Evolutionary conservation across 2,888 invertebrate genomes (phyloP), one percentile per base, ranked within the genome.

Genomic region (Agrenia bidenticulata): DNA sequence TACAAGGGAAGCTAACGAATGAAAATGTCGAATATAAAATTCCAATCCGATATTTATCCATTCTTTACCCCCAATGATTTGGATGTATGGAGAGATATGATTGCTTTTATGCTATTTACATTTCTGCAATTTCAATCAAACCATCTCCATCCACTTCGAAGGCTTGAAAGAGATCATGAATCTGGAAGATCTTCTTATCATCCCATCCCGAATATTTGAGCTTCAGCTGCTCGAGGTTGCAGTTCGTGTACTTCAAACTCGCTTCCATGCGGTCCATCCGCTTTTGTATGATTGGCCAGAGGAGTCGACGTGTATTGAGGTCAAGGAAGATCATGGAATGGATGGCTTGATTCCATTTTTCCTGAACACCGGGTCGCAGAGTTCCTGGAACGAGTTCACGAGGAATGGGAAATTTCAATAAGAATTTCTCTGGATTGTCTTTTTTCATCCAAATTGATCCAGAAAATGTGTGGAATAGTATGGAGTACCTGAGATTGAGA

Each of bases 121-220:
- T 73, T 67, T 75, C 75, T 7, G 73, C 67, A 32, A 75, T 72
- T 61, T 75, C 75, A 59, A 75, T 75, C 2, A 75, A 60, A 0
- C 75, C 75, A 63, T 75, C 75, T 19, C 75, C 75, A 67, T 75
- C 73, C n/a, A 75, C 75, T 64, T 75, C 75, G 64, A 75, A 75
- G 9, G 73, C 73, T 62, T 74, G 73, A 42, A 75, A 75, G 9
- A 75, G 62, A 37, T 75, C 75, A 64, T 75, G 75, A 15, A 74
- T 61, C 39, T 73, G 73, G 50, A 74, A 70, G 26, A 75, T 69
- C 41, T 70, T 70, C 23, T 66, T 66, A 45, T 74, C 75, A 53
- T 72, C 66, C 72, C 73, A 74, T 9, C 68, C 66, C 9, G 66
- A 61, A 54, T 67, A 74, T 45, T 71, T 70, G 1, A 57, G 60